A percentile compares a stretch with the other conserved stretches of the same genome.
Conservation (phyloP, 2,113 vertebrate genomes). For the Mesitornis unicolor region DNA sequence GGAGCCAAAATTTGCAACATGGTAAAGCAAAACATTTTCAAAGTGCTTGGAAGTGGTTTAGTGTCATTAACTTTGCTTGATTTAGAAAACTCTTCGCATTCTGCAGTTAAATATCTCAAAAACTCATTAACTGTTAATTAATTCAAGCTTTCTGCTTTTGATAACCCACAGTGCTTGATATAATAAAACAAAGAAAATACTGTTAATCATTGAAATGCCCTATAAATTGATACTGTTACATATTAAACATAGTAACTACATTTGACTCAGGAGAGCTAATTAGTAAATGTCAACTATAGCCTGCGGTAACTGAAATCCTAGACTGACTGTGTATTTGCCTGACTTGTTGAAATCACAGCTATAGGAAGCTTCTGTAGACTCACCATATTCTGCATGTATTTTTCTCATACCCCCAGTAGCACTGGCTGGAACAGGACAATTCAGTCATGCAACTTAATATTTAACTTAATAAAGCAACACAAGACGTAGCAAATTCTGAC, state of each 20-base stretch:
- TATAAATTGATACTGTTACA: not conserved
- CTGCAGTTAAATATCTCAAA: not conserved
- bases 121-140: slow-evolving; percentile 16
- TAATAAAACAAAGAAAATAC: slow-evolving; percentile 8
- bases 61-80: not conserved
- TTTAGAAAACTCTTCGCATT: not conserved
- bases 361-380: not conserved
- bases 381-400: not conserved
- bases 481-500: not conserved
- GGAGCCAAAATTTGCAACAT: not conserved
- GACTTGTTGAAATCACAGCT: not conserved
- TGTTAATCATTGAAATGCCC: not conserved
- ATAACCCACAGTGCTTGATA: not conserved
- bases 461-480: not conserved
- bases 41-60: not conserved
- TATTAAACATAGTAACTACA: not conserved
- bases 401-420: not conserved
- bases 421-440: not conserved
- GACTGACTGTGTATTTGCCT: not conserved
- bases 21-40: not conserved
- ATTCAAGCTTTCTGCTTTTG: not conserved
- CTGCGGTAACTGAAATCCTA: not conserved
- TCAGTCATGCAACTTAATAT: not conserved
- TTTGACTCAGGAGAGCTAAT: not conserved
- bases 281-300: not conserved